phyloP scores from a whole-genome alignment of 2,888 invertebrate genomes.

The Neoaliturus tenellus region DNA sequence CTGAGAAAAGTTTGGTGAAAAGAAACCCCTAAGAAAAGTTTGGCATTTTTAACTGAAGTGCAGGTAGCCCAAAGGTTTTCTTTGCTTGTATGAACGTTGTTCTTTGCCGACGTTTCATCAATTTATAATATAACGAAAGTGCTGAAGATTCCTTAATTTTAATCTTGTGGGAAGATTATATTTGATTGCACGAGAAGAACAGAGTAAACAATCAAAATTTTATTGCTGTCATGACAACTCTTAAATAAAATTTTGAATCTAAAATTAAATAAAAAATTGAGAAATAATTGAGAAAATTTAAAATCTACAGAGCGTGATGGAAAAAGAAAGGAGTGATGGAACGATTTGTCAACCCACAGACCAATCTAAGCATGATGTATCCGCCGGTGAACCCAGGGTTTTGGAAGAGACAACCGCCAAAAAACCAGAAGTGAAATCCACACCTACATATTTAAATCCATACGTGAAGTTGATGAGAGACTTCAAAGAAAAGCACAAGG shows the following conservation, averaged over 20 bases:
- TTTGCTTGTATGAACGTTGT: too few relatives aligned
- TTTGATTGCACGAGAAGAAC: too few relatives aligned
- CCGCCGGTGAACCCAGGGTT: not conserved
- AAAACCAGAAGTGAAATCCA: not conserved
- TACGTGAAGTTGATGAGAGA: constrained; percentile 11
- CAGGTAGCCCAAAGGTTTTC: too few relatives aligned
- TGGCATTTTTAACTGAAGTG: too few relatives aligned
- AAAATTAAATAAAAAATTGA: not conserved
- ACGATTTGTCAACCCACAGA: not conserved
- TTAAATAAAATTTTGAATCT: not conserved
- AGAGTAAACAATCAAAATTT: not conserved
- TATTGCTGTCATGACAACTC: not conserved
- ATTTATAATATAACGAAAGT: too few relatives aligned
- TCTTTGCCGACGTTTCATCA: too few relatives aligned
- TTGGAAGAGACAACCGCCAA: not conserved
- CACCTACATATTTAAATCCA: not conserved
- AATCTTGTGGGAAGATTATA: too few relatives aligned
- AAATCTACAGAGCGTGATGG: not conserved
- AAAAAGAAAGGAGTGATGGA: not conserved
- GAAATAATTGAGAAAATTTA: not conserved
- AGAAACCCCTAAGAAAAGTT: too few relatives aligned
- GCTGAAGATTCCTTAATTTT: too few relatives aligned
- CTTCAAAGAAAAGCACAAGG: not conserved
- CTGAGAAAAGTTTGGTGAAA: too few relatives aligned
- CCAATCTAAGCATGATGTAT: not conserved